phyloP scores from a whole-genome alignment of 1,140 invertebrate genomes.

The Ruditapes philippinarum region DNA sequence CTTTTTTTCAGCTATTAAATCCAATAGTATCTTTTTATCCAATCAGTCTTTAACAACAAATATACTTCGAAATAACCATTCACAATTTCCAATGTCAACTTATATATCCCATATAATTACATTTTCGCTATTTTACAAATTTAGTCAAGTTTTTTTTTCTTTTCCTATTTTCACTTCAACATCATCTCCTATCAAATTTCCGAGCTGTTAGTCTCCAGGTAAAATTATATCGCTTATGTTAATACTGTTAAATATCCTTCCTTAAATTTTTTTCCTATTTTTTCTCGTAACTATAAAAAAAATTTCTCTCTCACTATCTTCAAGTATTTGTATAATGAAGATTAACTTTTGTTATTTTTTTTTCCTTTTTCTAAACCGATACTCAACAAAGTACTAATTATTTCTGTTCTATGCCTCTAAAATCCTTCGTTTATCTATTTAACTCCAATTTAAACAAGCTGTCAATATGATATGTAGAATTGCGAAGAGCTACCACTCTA shows the following conservation, averaged over 20 bases:
- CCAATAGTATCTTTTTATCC: not conserved
- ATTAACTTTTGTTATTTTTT: not conserved
- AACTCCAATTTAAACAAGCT: conserved; percentile 38
- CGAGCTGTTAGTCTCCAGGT: not conserved
- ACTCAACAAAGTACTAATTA: conserved; percentile 28
- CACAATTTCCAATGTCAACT: not conserved
- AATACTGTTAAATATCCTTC: no score
- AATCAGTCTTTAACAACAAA: not conserved
- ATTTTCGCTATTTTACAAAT: not conserved
- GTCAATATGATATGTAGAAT: conserved; percentile 4
- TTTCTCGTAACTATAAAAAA: not conserved
- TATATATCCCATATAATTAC: not conserved
- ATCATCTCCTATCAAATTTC: conserved; percentile 13
- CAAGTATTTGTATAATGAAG: not conserved
- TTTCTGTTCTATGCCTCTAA: conserved; percentile 1
- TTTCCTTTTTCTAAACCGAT: not conserved
- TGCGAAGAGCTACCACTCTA: conserved; percentile 12
- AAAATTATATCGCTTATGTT: not conserved
- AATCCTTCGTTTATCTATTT: conserved; percentile 37
- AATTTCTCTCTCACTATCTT: not conserved
- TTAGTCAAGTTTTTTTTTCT: conserved; percentile 5
- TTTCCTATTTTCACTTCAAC: conserved; percentile 13
- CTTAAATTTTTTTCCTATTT: not conserved
- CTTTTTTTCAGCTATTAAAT: not conserved
- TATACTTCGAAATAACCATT: not conserved